A percentile compares a stretch with the other conserved stretches of the same genome.
Conservation (phyloP, 2,888 invertebrate species). For the Plagiodera versicolora region DNA sequence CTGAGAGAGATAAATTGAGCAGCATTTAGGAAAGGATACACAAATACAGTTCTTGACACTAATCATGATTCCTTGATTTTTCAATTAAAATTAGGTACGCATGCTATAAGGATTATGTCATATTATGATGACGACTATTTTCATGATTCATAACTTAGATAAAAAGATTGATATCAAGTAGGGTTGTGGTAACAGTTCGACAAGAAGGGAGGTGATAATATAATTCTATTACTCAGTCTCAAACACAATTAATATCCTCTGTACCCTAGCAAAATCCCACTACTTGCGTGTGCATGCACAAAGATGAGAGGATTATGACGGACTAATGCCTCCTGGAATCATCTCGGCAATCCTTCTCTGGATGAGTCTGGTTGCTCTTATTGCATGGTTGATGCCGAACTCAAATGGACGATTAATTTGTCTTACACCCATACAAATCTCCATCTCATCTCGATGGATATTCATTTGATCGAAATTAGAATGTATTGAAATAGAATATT, state of each 20-base stretch:
- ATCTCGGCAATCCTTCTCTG: neutral
- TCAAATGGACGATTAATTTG: neutral
- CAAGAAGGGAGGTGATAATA: slow-evolving; percentile 36
- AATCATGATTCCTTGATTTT: too few relatives aligned
- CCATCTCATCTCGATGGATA: neutral
- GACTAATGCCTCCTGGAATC: neutral
- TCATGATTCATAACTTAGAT: too few relatives aligned
- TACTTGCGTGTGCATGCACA: neutral
- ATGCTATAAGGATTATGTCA: too few relatives aligned
- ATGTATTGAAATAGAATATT: too few relatives aligned
- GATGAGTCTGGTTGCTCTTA: neutral
- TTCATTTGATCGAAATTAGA: too few relatives aligned
- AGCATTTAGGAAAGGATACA: too few relatives aligned
- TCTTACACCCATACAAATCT: neutral
- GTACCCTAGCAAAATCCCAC: slow-evolving; percentile 33
- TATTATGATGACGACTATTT: too few relatives aligned
- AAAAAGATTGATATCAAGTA: too few relatives aligned
- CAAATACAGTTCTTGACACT: too few relatives aligned
- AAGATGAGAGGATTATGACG: neutral
- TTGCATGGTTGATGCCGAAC: neutral
- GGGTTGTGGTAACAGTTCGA: slow-evolving; percentile 41
- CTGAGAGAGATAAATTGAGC: too few relatives aligned
- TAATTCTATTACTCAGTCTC: slow-evolving; percentile 42
- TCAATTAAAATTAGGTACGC: too few relatives aligned
- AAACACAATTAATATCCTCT: slow-evolving; percentile 42